Base-by-base conservation (phyloP, 2,888 invertebrate species). In the Protodeltote pygarga region DNA sequence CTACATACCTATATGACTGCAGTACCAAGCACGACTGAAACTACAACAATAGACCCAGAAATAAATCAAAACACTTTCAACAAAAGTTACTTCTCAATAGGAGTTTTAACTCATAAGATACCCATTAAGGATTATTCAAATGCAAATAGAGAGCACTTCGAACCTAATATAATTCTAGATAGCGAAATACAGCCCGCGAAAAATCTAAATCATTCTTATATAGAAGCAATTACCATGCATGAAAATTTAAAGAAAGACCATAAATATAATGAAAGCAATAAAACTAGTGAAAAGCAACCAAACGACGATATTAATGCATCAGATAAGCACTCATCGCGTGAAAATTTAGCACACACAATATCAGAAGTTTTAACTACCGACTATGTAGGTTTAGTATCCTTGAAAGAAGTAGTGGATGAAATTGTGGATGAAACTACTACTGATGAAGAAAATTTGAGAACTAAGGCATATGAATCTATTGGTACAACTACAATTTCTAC, bases 11-110 rank as follows among this genome's bases (percentile, higher is more conserved):
- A 24, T 16, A 39, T 34, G 1, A 38, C 51, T 10, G 23, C 25
- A 15, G 19, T 16, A 25, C 10, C 15, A 27, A 51, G 20, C 29
- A 20, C 33, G n/a, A 46, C 6, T 41, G 37, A 29, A 29, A 46
- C 39, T n/a, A 32, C 20, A 13, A 52, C 32, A 20, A 16, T n/a
- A 17, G 32, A 33, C 13, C 13, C 15, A 11, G 33, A 17, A 2
- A 33, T 1, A 17, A 17, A 2, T 28, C 16, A 34, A 27, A 9
- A 34, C 3, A n/a, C 2, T 20, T 3, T 14, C 25, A 38, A 58
- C 35, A 3, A 20, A 5, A 21, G 11, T 10, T 3, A 33, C 25
- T 24, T 1, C 8, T 9, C 16, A 25, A 17, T 29, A 14, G 8
- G 9, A n/a, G 29, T 15, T 33, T 25, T 13, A 38, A 9, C 11